Evolutionary conservation across 2,888 invertebrate genomes (phyloP), one percentile per base, ranked within the genome.

Genomic region (Hypomecis atomaria): DNA sequence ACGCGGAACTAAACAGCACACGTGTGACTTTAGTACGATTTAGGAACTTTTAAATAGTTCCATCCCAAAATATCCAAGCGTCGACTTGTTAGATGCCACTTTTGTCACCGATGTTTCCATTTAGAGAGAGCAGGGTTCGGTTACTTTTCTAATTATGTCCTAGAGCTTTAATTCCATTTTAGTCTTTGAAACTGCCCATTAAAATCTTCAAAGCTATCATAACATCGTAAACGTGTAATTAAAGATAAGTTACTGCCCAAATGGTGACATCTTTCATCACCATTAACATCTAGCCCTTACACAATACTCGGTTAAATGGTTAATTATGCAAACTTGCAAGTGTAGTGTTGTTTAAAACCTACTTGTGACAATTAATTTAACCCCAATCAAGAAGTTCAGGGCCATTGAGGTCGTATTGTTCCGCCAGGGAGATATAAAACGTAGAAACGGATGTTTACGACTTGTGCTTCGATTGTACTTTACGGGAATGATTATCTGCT

Each of bases 351-450:
- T 77, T 84, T 84, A 85, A 23, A 81, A 81, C 71, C 52, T 82
- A 81, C 71, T 75, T 78, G 81, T 75, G 87, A 84, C 89, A 88
- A 90, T 89, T 88, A 86, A 84, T 86, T 91, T 90, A 89, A 91
- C 91, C 90, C 82, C 86, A 87, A 87, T 90, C 85, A 85, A 77
- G 54, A 62, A 65, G 67, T 67, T 71, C 72, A 72, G 63, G 72
- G 68, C 56, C 60, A 49, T 53, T 61, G 64, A 70, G 69, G 70
- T 63, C 65, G 60, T 62, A 66, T 65, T 66, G 60, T 66, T 54
- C 40, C 58, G 43, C 44, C 52, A 40, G 45, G 52, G 6, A 45
- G 34, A 36, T 54, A 48, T 58, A 50, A 62, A 56, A 52, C 56
- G 38, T 11, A 56, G 37, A 33, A 47, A 49, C 50, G 42, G 53